phyloP scores from a whole-genome alignment of 2,113 vertebrate species.

The Tylochromis polylepis region DNA sequence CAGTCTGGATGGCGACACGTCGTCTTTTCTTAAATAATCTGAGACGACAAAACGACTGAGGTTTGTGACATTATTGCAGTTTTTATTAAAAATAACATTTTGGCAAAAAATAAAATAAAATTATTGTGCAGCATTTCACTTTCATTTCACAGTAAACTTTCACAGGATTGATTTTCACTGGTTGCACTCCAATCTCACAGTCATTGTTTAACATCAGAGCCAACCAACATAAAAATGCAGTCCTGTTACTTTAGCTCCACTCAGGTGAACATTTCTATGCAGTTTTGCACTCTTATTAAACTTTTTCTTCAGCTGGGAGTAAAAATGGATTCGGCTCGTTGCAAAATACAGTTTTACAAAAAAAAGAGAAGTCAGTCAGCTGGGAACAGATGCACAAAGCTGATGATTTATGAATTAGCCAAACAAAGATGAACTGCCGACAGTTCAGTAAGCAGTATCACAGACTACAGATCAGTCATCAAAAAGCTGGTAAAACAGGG shows the following conservation, averaged over 20 bases:
- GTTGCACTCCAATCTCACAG: neutral
- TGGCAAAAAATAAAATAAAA: neutral
- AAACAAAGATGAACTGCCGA: neutral
- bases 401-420: neutral
- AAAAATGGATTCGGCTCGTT: slow-evolving; percentile 2
- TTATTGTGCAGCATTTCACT: neutral
- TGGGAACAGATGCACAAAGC: neutral
- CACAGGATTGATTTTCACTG: neutral
- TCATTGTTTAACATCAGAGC: neutral
- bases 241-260: neutral
- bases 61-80: neutral
- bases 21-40: neutral
- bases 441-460: neutral
- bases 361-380: neutral
- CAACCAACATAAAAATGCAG: neutral
- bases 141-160: too few species aligned
- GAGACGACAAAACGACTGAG: neutral
- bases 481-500: neutral
- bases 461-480: neutral
- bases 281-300: neutral
- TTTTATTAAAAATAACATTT: neutral
- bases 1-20: neutral
- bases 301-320: neutral
- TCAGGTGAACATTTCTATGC: neutral
- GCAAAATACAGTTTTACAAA: neutral